A percentile compares a stretch with the other conserved stretches of the same genome.
Conservation (phyloP, 2,113 vertebrate species). For the Pao palembangensis region DNA sequence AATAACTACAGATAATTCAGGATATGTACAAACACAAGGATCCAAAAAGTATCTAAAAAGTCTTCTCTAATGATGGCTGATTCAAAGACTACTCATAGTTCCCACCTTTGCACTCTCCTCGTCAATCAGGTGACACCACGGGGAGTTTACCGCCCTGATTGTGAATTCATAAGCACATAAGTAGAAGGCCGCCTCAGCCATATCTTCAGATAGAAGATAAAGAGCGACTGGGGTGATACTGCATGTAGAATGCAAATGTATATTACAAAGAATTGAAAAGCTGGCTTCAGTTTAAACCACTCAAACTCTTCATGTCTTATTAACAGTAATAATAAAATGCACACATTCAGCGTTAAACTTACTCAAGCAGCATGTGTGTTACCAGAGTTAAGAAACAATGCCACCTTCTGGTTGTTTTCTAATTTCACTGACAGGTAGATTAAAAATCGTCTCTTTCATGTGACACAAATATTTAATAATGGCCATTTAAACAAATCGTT, state of each 20-base stretch:
- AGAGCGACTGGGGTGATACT: neutral
- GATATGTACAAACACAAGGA: no score
- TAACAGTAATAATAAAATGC: no score
- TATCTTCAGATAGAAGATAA: constrained; percentile 68
- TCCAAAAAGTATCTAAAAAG: no score
- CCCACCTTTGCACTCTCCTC: constrained; percentile 84
- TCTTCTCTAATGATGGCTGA: neutral
- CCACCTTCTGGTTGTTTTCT: constrained; percentile 4
- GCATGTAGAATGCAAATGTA: no score
- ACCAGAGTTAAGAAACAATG: constrained; percentile 1
- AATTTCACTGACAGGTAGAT: neutral
- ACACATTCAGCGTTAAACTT: no score
- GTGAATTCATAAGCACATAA: constrained; percentile 86
- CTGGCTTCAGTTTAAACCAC: no score
- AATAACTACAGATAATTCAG: no score
- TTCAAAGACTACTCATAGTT: neutral
- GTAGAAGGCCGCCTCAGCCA: constrained; percentile 85
- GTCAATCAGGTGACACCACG: constrained; percentile 87
- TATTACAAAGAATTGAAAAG: no score
- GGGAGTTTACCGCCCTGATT: constrained; percentile 80
- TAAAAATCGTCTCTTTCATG: neutral
- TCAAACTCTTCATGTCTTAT: no score
- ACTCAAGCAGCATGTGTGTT: no score
- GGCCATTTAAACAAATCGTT: no score
- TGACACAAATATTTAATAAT: no score